Conservation (phyloP, 2,888 invertebrate species). For the Acholoe squamosa region DNA sequence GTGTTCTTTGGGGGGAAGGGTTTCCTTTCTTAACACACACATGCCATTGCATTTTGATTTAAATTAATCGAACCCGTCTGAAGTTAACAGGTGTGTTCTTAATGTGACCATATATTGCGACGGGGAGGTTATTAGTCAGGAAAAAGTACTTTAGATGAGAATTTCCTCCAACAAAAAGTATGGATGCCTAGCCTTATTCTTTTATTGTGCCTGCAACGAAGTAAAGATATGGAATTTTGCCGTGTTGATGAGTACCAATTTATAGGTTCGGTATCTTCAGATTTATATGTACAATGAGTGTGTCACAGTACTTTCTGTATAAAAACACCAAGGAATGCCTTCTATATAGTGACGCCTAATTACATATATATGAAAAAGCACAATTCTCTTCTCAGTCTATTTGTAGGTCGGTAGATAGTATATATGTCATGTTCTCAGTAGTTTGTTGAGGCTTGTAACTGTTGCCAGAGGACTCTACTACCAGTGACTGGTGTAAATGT, state of each 20-base stretch:
- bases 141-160: not conserved
- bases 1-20: not conserved
- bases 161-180: not conserved
- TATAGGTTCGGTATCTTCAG: constrained; percentile 8
- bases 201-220: constrained; percentile 33
- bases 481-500: constrained; percentile 23
- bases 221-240: constrained; percentile 16
- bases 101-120: not conserved
- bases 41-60: not conserved
- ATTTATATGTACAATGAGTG: constrained; percentile 29
- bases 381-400: constrained; percentile 22
- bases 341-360: constrained; percentile 39
- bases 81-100: not conserved
- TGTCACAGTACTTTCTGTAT: constrained; percentile 23
- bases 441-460: not conserved
- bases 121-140: not conserved
- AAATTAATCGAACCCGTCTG: not conserved
- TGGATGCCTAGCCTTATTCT: constrained; percentile 51
- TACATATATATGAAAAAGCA: constrained; percentile 23
- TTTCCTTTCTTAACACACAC: not conserved
- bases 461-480: not conserved
- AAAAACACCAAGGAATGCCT: constrained; percentile 53
- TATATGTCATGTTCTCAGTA: not conserved
- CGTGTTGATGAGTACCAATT: constrained; percentile 28
- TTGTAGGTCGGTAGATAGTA: not conserved